Base-by-base conservation (phyloP, 2,113 vertebrate species). In the Myrmecophaga tridactyla region DNA sequence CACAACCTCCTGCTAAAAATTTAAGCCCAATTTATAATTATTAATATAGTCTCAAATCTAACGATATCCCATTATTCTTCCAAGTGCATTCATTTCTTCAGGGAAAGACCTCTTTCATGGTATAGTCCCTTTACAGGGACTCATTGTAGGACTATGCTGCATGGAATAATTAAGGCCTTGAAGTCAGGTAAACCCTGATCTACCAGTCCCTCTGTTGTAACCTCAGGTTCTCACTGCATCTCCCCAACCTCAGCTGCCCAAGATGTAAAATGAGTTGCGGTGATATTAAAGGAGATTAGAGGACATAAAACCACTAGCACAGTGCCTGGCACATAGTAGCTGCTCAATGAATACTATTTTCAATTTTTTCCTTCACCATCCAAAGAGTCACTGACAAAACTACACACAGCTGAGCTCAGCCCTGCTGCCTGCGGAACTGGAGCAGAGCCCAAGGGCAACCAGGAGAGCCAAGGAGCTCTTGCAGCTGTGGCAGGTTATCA, bases 401-500 rank as follows among this genome's bases (percentile, higher is more conserved):
- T 7, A 10, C 65, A 76, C 41, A 90, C 13, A 56, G 17, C 43
- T 41, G 27, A 88, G 82, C 31, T 70, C 65, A 46, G 51, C 84
- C 82, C 83, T 58, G 81, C 27, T 34, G 43, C 51, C 60, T 25
- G 21, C 4, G 41, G 86, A 27, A 56, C 85, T 93, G 91, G 90
- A 93, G 10, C 11, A 11, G 65, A 70, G 94, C 56, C 90, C 94
- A 80, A 76, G 90, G 97, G 86, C 82, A 62, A 39, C 77, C 3
- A 15, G 21, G 27, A 86, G 69, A 18, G 29, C 41, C 48, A 27
- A 46, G 82, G 10, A 3, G n/a, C 70, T 60, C 70, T 12, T 1
- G 14, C 93, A 96, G 92, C 87, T 85, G 96, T 77, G 76, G 48
- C 53, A 20, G 41, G 48, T 86, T 86, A 95, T 89, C 78, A 25